Base-by-base conservation (phyloP, 1,140 invertebrate species). In the Neelides sp. region DNA sequence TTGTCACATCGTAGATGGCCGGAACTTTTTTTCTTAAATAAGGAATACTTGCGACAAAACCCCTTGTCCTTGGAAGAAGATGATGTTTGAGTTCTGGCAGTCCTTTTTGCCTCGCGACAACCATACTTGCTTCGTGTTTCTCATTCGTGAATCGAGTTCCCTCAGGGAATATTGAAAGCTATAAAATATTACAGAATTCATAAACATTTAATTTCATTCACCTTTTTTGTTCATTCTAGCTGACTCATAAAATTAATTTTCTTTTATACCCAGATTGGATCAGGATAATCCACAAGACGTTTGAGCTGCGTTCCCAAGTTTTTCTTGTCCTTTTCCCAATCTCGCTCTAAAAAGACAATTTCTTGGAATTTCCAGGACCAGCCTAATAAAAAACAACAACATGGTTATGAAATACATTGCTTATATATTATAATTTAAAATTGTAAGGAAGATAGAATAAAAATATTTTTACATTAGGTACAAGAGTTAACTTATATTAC, bases 141-240 rank as follows among this genome's bases (percentile, higher is more conserved):
- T 79, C 77, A 45, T 75, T 67, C 0, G 90, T 95, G 59, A 91
- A 94, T 26, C 93, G 73, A 1, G 93, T 97, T 4, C 93, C 93
- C 71, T 97, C 93, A 5, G 88, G 84, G 64, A 89, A 95, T n/a
- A 96, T 65, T 28, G 94, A 65, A 52, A 95, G 68, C 86, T 90
- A 55, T 24, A 73, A 71, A 57, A 55, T 48, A 41, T 5, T 35
- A 45, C 43, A 45, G 28, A 35, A 35, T n/a, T n/a, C n/a, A n/a
- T 60, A 54, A 49, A 27, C 34, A 45, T 53, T n/a, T 36, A 36
- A 47, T 30, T 42, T 60, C 37, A 22, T 47, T 48, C 51, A 30
- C 34, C 42, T 44, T 22, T 27, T 28, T 27, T 24, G 49, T 46
- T 34, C 48, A 43, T 7, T 40, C 27, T 45, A 39, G 34, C 35